Evolutionary conservation across 2,797 vertebrate genomes (phyloP).

Genomic region (Neosilurus hyrtlii): DNA sequence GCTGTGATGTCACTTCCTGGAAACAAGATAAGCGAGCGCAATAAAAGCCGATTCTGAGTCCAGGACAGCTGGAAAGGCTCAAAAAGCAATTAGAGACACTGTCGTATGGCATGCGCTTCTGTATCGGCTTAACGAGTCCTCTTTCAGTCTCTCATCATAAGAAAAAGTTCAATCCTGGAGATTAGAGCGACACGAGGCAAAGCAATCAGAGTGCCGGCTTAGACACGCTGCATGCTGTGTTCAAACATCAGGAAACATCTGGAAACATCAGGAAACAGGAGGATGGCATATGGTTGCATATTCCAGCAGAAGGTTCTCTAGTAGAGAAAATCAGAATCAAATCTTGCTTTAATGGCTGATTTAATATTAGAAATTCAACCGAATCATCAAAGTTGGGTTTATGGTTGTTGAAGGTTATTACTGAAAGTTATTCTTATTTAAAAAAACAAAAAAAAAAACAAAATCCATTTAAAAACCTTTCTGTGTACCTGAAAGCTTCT

Average conservation of each 20-base stretch:
- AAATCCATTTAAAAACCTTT: neutral
- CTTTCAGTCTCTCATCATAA: neutral
- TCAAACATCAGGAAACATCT: slow-evolving; percentile 3
- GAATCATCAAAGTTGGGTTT: neutral
- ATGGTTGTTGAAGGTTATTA: neutral
- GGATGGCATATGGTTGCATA: neutral
- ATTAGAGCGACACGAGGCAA: neutral
- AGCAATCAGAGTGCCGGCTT: neutral
- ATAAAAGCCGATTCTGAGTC: neutral
- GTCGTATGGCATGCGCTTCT: neutral
- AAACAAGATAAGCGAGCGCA: slow-evolving; percentile 29
- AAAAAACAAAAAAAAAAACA: no score
- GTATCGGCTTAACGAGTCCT: neutral
- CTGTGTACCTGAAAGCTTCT: no score
- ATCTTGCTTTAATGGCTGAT: neutral
- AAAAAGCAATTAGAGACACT: slow-evolving; percentile 11
- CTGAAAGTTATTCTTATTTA: neutral
- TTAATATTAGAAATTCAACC: neutral
- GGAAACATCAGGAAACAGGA: slow-evolving; percentile 1
- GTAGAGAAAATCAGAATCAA: neutral
- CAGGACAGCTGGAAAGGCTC: slow-evolving; percentile 29
- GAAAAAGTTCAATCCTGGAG: neutral
- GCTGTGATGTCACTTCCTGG: slow-evolving; percentile 43
- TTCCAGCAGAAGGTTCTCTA: neutral
- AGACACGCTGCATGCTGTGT: neutral